Evolutionary conservation across 92 coral and sea anemone species (phyloP).

Genomic region (Porites divaricata): DNA sequence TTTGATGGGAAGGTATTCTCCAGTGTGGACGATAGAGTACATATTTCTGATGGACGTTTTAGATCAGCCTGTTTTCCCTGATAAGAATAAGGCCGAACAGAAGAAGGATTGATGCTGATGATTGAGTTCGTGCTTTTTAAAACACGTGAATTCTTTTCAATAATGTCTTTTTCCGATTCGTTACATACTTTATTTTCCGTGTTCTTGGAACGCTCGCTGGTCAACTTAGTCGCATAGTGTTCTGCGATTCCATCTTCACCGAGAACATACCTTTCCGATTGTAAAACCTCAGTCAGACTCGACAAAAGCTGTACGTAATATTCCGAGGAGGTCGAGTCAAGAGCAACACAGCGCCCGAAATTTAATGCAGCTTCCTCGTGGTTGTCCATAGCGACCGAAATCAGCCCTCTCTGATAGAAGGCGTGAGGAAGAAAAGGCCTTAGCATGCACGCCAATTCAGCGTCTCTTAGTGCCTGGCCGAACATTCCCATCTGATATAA

Average conservation of each 20-base stretch:
- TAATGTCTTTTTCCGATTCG: background rate
- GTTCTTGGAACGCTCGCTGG: background rate
- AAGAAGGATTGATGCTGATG: background rate
- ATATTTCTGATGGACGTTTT: constrained; percentile 30
- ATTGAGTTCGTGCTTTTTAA: background rate
- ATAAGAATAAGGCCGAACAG: background rate
- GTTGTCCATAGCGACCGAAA: constrained; percentile 41
- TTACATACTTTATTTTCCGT: background rate
- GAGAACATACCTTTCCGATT: background rate
- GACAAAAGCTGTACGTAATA: constrained; percentile 41
- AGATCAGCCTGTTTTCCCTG: background rate
- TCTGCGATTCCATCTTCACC: background rate
- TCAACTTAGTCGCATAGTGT: constrained; percentile 20
- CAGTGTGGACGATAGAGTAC: background rate
- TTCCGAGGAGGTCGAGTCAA: constrained; percentile 44
- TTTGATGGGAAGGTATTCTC: no score
- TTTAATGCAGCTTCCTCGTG: constrained; percentile 50
- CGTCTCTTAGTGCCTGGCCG: constrained; percentile 67
- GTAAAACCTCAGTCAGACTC: constrained; percentile 43
- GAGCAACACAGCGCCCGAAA: constrained; percentile 58
- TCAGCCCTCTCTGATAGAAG: constrained; percentile 58
- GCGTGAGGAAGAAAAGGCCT: constrained; percentile 55
- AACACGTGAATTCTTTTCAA: background rate
- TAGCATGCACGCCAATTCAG: constrained; percentile 58
- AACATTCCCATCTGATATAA: constrained; percentile 35